Percentiles rank a stretch among this genome's conserved stretches.
Evolutionary conservation across 2,797 vertebrate species (phyloP).

Genomic region (Pantherophis vulpinus): DNA sequence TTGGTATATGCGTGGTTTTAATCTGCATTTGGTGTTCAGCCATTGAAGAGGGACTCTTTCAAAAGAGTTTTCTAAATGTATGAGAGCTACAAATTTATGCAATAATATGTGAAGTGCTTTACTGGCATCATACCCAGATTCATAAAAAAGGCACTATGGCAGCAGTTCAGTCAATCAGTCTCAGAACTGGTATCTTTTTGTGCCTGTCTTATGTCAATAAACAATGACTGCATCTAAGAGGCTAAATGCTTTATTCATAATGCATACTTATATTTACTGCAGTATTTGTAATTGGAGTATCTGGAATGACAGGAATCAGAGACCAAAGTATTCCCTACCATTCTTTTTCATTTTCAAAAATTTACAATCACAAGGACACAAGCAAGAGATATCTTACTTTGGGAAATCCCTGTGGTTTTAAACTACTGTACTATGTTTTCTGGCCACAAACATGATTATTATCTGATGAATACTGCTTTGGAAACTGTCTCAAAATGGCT

Average conservation of each 20-base stretch:
- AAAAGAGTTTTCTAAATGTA: slow-evolving; percentile 8
- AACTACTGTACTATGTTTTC: neutral
- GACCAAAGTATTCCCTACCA: neutral
- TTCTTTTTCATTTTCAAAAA: neutral
- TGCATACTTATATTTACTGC: neutral
- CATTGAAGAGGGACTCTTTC: neutral
- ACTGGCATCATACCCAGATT: slow-evolving; percentile 9
- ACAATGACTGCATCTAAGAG: neutral
- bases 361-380: neutral
- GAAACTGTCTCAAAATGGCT: neutral
- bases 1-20: neutral
- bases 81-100: neutral
- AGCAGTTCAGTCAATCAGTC: neutral
- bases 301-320: neutral
- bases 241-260: neutral
- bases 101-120: slow-evolving; percentile 20
- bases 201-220: neutral
- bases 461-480: neutral
- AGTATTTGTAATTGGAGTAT: neutral
- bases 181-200: neutral
- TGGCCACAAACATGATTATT: neutral
- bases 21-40: neutral
- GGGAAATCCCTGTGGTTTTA: neutral
- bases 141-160: neutral
- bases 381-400: neutral